A percentile compares a stretch with the other conserved stretches of the same genome.
These are phyloP conservation scores for Pristionchus maxplancki DNA, from an alignment of 2,888 invertebrate species.

Conservation along the genomic window DNA sequence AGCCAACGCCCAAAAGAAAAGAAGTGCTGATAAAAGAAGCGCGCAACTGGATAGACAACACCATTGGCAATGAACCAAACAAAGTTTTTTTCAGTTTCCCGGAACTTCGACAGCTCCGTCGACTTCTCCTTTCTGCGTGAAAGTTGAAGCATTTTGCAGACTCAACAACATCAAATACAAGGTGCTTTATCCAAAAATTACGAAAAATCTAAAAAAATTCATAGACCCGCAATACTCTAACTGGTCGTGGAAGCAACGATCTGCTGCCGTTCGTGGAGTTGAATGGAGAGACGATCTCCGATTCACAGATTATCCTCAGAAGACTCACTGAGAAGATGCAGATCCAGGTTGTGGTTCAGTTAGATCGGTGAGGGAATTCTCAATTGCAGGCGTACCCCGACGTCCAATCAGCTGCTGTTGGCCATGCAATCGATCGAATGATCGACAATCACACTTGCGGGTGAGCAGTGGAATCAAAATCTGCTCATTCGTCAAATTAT, in stretches of 20 bases:
- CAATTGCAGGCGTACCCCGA: background rate
- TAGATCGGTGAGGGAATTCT: background rate
- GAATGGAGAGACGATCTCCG: conserved; percentile 25
- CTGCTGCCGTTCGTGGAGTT: conserved; percentile 33
- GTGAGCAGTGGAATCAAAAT: background rate
- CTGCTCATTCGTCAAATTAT: background rate
- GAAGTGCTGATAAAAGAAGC: background rate
- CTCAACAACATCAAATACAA: conserved; percentile 73
- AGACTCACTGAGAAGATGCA: background rate
- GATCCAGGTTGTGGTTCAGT: background rate
- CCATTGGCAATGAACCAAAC: too few species aligned
- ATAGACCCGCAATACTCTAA: background rate
- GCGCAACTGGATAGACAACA: too few species aligned
- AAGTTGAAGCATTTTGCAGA: conserved; percentile 73
- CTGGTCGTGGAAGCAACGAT: background rate
- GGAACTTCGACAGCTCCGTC: conserved; percentile 69
- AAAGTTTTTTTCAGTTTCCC: conserved; percentile 65
- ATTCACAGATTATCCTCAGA: conserved; percentile 36
- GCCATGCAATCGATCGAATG: background rate
- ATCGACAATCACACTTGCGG: conserved; percentile 15
- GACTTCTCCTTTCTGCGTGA: conserved; percentile 73
- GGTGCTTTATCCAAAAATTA: conserved; percentile 51
- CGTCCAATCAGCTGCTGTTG: background rate
- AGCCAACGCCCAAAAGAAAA: too few species aligned
- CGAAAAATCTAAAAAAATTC: background rate